Conservation (phyloP, 2,113 vertebrate species). For the Gobiocypris rarus region DNA sequence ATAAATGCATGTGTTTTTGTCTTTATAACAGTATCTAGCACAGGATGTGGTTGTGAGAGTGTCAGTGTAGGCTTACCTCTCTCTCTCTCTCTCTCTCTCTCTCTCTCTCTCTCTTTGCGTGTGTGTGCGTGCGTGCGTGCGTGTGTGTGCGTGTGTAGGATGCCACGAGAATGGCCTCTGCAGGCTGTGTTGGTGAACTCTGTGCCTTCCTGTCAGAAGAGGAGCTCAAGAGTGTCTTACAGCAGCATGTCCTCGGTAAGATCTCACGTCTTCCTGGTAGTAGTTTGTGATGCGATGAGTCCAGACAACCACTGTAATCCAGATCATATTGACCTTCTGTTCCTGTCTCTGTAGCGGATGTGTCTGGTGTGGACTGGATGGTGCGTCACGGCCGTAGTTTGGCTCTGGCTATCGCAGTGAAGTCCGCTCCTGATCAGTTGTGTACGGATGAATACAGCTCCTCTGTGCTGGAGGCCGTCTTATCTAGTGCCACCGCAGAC, state of each 20-base stretch:
- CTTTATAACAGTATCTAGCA: conserved; percentile 58
- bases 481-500: conserved; percentile 87
- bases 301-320: neutral
- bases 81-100: neutral
- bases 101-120: too few species aligned
- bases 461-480: conserved; percentile 83
- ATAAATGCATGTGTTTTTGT: conserved; percentile 49
- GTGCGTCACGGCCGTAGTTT: conserved; percentile 94
- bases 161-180: conserved; percentile 92
- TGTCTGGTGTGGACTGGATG: conserved; percentile 98
- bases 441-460: conserved; percentile 81
- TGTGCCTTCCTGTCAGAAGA: conserved; percentile 93
- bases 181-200: conserved; percentile 93
- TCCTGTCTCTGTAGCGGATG: conserved; percentile 76
- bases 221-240: conserved; percentile 84
- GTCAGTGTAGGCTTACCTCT: conserved; percentile 7
- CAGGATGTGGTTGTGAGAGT: conserved; percentile 69
- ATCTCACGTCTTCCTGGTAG: neutral
- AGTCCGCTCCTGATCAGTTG: conserved; percentile 82
- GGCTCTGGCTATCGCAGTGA: conserved; percentile 89
- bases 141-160: conserved; percentile 76
- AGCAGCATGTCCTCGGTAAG: conserved; percentile 90
- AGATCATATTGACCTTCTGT: neutral
- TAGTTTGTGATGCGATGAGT: neutral
- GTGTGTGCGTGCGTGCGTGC: conserved; percentile 31